Evolutionary conservation across 2,888 invertebrate genomes (phyloP).

Genomic region (Cynaeus angustus): DNA sequence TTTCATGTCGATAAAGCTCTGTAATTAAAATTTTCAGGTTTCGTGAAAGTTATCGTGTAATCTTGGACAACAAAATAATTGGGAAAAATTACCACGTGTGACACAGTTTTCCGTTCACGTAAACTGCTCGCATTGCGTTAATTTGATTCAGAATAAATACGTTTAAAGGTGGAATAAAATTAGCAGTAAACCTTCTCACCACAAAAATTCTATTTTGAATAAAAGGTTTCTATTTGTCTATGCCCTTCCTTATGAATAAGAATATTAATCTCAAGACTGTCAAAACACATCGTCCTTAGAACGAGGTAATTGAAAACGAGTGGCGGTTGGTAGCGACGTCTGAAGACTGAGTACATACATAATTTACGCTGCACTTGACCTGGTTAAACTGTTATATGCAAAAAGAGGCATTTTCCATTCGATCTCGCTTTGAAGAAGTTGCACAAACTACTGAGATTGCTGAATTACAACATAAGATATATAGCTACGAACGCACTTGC

Average conservation of each 20-base stretch:
- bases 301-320: conserved; percentile 56
- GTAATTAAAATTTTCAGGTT: conserved; percentile 19
- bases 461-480: background rate
- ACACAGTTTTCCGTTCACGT: background rate
- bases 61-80: conserved; percentile 18
- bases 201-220: too few relatives aligned
- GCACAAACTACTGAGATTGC: background rate
- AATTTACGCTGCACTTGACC: conserved; percentile 58
- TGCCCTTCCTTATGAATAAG: conserved; percentile 55
- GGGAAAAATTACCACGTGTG: conserved; percentile 6
- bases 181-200: too few relatives aligned
- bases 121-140: background rate
- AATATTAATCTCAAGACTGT: conserved; percentile 55
- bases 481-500: background rate
- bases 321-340: conserved; percentile 49
- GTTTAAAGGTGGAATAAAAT: too few relatives aligned
- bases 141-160: background rate
- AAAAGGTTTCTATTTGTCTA: background rate
- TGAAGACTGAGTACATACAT: conserved; percentile 53
- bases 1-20: conserved; percentile 9
- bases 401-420: conserved; percentile 29
- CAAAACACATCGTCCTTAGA: conserved; percentile 56
- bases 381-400: conserved; percentile 47
- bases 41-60: conserved; percentile 12
- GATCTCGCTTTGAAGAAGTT: conserved; percentile 9